These are phyloP conservation scores for Ormyrus thymus DNA, from an alignment of 2,888 invertebrate species.

Conservation along the genomic window DNA sequence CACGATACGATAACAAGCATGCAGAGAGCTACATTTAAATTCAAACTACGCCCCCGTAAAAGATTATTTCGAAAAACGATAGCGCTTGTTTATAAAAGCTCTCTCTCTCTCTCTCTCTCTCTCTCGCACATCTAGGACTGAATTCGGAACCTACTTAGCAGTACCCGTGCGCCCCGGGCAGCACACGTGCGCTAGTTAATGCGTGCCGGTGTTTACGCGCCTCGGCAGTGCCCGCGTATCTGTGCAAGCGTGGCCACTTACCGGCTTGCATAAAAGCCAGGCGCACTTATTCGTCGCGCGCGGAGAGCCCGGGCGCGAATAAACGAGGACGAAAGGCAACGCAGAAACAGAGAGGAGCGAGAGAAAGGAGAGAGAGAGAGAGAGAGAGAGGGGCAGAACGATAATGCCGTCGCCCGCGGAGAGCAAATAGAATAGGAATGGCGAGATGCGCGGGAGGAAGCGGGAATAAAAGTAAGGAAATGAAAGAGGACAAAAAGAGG, in stretches of 20 bases:
- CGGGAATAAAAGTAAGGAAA: constrained; percentile 48
- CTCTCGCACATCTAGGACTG: too few species aligned
- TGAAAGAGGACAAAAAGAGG: constrained; percentile 40
- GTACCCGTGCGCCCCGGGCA: too few species aligned
- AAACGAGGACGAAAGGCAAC: constrained; percentile 19
- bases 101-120: too few species aligned
- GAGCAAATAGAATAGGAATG: constrained; percentile 42
- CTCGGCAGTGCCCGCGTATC: constrained; percentile 5
- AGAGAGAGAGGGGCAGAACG: constrained; percentile 3
- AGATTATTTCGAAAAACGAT: too few species aligned
- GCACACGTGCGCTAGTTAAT: too few species aligned
- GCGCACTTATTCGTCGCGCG: not conserved
- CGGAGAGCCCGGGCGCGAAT: not conserved
- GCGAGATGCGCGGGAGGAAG: constrained; percentile 17
- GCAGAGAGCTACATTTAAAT: too few species aligned
- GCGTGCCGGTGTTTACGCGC: too few species aligned
- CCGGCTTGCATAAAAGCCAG: constrained; percentile 2
- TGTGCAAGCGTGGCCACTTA: constrained; percentile 7
- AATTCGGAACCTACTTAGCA: too few species aligned
- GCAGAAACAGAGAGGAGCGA: not conserved
- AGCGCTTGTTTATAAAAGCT: too few species aligned
- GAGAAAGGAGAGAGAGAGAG: not conserved
- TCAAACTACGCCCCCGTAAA: too few species aligned
- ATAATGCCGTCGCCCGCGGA: constrained; percentile 33
- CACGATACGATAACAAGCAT: too few species aligned